Conservation (phyloP, 2,797 vertebrate genomes). For the Emydoidea blandingii region DNA sequence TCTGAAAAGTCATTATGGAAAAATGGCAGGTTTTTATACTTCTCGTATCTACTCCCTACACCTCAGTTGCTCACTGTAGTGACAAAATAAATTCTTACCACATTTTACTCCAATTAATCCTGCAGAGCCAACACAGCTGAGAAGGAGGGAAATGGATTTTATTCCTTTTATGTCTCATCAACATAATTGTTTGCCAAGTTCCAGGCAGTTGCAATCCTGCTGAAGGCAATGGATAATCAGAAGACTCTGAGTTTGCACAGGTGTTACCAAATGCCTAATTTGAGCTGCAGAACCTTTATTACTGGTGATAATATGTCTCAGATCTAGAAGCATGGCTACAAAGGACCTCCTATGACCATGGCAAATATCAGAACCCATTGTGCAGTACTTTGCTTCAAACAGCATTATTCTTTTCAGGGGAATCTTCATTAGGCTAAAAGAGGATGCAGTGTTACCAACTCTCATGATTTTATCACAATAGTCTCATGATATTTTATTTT, state of each 20-base stretch:
- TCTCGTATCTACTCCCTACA: not conserved
- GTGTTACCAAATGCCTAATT: slow-evolving; percentile 17
- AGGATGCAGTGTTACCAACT: not conserved
- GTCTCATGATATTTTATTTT: not conserved
- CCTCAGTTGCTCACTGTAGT: not conserved
- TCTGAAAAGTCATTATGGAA: not conserved
- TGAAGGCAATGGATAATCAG: not conserved
- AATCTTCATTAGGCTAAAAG: not conserved
- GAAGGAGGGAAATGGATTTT: fast-evolving
- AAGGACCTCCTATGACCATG: not conserved
- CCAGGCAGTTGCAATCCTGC: not conserved
- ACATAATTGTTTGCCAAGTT: slow-evolving; percentile 17
- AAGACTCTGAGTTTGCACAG: not conserved
- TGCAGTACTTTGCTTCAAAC: not conserved
- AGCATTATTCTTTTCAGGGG: not conserved
- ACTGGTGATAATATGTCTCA: not conserved
- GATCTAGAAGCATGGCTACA: not conserved
- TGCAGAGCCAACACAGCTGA: not conserved
- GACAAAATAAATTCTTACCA: not conserved
- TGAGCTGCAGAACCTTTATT: slow-evolving; percentile 24
- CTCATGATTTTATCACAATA: not conserved
- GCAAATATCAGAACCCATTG: not conserved
- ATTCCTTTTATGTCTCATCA: not conserved
- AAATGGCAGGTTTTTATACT: not conserved
- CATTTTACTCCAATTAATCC: not conserved